These are phyloP conservation scores for Lepidothrix coronata DNA, from an alignment of 2,113 vertebrate species.

Conservation along the genomic window DNA sequence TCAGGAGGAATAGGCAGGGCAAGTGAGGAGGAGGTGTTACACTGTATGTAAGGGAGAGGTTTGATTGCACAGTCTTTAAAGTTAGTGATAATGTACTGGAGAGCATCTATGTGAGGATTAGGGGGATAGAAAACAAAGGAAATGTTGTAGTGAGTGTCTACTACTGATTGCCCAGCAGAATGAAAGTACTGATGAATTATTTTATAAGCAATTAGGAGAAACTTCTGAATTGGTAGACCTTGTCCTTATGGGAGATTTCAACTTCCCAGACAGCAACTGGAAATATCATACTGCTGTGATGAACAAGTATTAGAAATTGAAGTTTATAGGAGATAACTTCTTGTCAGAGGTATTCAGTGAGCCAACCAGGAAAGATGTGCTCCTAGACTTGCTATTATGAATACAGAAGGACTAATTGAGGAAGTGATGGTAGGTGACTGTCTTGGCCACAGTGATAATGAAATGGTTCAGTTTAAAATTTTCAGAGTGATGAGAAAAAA, in stretches of 20 bases:
- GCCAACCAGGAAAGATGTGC: not conserved
- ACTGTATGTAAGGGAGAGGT: not conserved
- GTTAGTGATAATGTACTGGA: not conserved
- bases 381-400: not conserved
- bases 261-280: not conserved
- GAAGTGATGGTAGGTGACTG: not conserved
- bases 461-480: not conserved
- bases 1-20: not conserved
- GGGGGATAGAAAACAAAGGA: not conserved
- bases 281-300: not conserved
- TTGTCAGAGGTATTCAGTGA: not conserved
- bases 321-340: not conserved
- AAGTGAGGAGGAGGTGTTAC: not conserved
- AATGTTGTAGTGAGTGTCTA: not conserved
- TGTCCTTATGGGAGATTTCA: not conserved
- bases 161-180: not conserved
- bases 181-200: not conserved
- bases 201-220: not conserved
- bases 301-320: not conserved
- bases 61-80: not conserved
- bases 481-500: not conserved
- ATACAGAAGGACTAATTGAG: not conserved
- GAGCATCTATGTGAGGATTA: not conserved
- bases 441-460: not conserved
- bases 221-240: not conserved